Evolutionary conservation across 2,797 vertebrate species (phyloP).

Genomic region (Mormyrops boulengeri): DNA sequence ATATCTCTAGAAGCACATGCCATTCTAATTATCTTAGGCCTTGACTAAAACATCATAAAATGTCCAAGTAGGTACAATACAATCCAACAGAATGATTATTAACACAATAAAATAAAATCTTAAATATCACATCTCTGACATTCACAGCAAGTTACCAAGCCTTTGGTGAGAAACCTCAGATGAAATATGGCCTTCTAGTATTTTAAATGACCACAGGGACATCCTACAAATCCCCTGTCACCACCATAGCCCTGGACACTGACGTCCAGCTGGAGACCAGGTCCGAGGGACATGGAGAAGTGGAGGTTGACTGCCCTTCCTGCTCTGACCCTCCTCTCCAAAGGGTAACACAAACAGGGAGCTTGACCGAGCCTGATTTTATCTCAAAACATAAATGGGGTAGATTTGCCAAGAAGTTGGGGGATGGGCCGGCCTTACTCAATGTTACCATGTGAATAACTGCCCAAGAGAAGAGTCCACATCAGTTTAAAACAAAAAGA

Average conservation of each 20-base stretch:
- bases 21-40: not conserved
- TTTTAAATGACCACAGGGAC: constrained; percentile 1
- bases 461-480: not conserved
- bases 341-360: not conserved
- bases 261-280: not conserved
- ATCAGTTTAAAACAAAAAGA: not conserved
- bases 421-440: not conserved
- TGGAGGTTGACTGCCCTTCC: not conserved
- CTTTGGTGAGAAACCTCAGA: not conserved
- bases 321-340: not conserved
- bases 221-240: not conserved
- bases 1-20: not conserved
- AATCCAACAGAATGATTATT: not conserved
- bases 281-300: not conserved
- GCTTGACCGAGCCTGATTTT: not conserved
- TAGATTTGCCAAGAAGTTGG: not conserved
- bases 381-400: not conserved
- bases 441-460: not conserved
- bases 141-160: not conserved
- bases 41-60: constrained; percentile 1
- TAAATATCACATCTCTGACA: constrained; percentile 4
- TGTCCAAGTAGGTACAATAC: not conserved
- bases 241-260: not conserved
- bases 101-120: not conserved
- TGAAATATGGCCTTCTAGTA: not conserved